Conservation (phyloP, 1,140 invertebrate species). For the Propsilocerus akamusi region DNA sequence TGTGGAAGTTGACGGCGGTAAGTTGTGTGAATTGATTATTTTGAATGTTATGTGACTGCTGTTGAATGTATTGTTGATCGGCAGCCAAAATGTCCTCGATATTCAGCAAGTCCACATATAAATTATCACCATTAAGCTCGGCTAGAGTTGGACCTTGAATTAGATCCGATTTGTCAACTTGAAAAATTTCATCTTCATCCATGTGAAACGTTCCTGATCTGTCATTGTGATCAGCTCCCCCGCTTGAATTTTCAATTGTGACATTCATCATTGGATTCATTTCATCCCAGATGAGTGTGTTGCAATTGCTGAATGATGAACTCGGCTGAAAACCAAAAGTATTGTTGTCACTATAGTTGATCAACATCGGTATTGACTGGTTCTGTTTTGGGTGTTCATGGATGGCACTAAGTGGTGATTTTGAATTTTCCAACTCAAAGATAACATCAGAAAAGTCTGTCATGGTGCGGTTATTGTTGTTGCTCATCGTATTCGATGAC, state of each 20-base stretch:
- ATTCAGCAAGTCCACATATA: slow-evolving; percentile 54
- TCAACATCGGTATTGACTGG: neutral
- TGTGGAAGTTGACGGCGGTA: slow-evolving; percentile 5
- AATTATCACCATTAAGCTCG: slow-evolving; percentile 65
- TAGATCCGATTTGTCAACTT: slow-evolving; percentile 72
- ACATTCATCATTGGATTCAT: neutral
- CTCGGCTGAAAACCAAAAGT: neutral
- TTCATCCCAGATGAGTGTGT: neutral
- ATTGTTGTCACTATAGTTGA: neutral
- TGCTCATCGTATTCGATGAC: neutral
- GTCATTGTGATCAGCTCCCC: neutral
- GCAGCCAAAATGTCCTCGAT: slow-evolving; percentile 59
- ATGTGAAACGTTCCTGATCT: slow-evolving; percentile 49
- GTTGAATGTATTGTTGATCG: slow-evolving; percentile 24
- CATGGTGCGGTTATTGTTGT: neutral
- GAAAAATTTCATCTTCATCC: slow-evolving; percentile 78
- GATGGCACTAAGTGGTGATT: neutral
- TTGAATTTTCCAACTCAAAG: slow-evolving; percentile 1
- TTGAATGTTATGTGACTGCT: slow-evolving; percentile 25
- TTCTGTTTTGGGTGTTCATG: neutral
- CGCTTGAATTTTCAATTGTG: neutral
- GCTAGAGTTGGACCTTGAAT: slow-evolving; percentile 67
- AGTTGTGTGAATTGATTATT: slow-evolving; percentile 10
- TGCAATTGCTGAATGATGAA: neutral
- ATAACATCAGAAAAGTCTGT: neutral